Evolutionary conservation across 2,888 invertebrate genomes (phyloP).

Genomic region (Netelia fuscicornis): DNA sequence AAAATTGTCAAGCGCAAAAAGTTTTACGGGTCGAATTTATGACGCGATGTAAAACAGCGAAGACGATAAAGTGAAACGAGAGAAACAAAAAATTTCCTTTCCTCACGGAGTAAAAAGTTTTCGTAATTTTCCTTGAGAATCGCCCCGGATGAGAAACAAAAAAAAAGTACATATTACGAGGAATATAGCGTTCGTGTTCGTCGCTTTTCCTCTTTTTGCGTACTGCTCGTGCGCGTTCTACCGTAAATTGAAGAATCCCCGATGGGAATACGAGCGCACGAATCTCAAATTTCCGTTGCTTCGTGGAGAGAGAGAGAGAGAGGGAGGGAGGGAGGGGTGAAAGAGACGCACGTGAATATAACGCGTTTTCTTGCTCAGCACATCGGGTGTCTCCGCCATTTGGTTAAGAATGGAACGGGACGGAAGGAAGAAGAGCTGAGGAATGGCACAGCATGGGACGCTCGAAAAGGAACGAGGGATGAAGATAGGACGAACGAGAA

Average conservation of each 20-base stretch:
- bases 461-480: constrained; percentile 27
- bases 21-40: neutral
- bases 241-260: constrained; percentile 67
- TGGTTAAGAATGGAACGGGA: constrained; percentile 2
- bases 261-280: constrained; percentile 69
- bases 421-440: constrained; percentile 1
- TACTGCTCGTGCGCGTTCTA: constrained; percentile 13
- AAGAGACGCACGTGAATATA: constrained; percentile 17
- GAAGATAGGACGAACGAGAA: constrained; percentile 42
- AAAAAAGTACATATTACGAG: constrained; percentile 30
- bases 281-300: constrained; percentile 79
- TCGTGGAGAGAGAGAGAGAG: constrained; percentile 26
- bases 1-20: too few relatives aligned
- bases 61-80: constrained; percentile 64
- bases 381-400: constrained; percentile 40
- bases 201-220: constrained; percentile 10
- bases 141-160: neutral
- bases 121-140: constrained; percentile 30
- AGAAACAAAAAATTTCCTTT: constrained; percentile 24
- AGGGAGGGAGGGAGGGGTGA: constrained; percentile 38
- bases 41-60: neutral
- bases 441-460: neutral
- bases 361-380: constrained; percentile 61
- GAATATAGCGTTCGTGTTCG: neutral
- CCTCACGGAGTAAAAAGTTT: constrained; percentile 27